A percentile compares a stretch with the other conserved stretches of the same genome.
Conservation (phyloP, 2,113 vertebrate genomes). For the Hystrix cristata region DNA sequence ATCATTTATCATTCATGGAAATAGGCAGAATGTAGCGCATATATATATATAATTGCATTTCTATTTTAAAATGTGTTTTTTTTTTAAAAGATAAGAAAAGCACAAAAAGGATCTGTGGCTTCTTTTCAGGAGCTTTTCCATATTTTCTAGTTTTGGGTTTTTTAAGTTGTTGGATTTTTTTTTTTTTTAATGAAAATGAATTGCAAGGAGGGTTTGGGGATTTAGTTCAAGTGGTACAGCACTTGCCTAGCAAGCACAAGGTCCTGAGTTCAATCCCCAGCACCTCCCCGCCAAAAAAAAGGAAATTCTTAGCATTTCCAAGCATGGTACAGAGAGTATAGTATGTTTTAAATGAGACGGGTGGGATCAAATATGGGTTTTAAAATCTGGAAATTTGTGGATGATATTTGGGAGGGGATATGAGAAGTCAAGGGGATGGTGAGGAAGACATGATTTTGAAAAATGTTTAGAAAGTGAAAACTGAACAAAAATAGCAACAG, state of each 20-base stretch:
- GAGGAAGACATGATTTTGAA: not conserved
- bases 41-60: not conserved
- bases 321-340: not conserved
- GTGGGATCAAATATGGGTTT: not conserved
- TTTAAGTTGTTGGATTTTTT: not conserved
- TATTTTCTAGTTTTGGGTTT: not conserved
- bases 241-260: too few species aligned
- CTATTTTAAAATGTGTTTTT: conserved; percentile 30
- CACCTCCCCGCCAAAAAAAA: not conserved
- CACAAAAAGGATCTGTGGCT: not conserved
- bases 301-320: not conserved
- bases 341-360: not conserved
- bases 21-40: not conserved
- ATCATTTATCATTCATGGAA: not conserved
- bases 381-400: not conserved
- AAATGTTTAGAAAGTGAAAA: not conserved
- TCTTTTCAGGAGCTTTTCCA: not conserved
- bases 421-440: not conserved
- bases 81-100: conserved; percentile 21
- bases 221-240: too few species aligned
- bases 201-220: not conserved
- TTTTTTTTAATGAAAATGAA: not conserved
- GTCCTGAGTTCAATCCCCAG: too few species aligned
- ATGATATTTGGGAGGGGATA: not conserved
- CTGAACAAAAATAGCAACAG: not conserved